Evolutionary conservation across 2,797 vertebrate genomes (phyloP).

Genomic region (Rallus crepitans): DNA sequence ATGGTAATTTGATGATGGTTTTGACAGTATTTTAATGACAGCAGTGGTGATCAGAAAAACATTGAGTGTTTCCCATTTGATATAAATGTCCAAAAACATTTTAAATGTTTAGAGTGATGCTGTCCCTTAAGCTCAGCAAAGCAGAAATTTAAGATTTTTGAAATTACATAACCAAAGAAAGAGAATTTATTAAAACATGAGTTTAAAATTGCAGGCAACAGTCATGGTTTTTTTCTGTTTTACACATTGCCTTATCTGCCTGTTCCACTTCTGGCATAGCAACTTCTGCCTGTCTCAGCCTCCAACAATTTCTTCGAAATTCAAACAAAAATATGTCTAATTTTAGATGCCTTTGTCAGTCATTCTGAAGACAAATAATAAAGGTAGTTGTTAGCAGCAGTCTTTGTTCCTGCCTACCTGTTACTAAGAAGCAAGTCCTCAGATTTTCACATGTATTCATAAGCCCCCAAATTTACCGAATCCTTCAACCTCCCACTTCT

Average conservation of each 20-base stretch:
- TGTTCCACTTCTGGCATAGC: not conserved
- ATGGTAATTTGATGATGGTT: not conserved
- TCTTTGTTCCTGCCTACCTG: constrained; percentile 6
- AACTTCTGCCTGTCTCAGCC: not conserved
- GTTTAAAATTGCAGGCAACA: not conserved
- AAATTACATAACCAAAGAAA: not conserved
- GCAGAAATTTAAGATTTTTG: not conserved
- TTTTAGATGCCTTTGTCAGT: constrained; percentile 14
- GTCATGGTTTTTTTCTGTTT: not conserved
- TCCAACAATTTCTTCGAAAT: not conserved
- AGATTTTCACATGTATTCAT: not conserved
- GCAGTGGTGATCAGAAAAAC: not conserved
- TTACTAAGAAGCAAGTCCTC: not conserved
- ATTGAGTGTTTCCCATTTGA: not conserved
- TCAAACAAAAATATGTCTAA: constrained; percentile 1
- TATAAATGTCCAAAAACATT: not conserved
- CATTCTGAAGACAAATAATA: constrained; percentile 26
- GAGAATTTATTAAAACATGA: not conserved
- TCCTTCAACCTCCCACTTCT: not conserved
- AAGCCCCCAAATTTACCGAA: not conserved
- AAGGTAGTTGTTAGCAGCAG: not conserved
- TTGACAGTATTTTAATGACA: not conserved
- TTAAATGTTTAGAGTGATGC: not conserved
- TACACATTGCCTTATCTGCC: not conserved
- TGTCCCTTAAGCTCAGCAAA: not conserved